Conservation (phyloP, 2,113 vertebrate genomes). For the Etia nguti region DNA sequence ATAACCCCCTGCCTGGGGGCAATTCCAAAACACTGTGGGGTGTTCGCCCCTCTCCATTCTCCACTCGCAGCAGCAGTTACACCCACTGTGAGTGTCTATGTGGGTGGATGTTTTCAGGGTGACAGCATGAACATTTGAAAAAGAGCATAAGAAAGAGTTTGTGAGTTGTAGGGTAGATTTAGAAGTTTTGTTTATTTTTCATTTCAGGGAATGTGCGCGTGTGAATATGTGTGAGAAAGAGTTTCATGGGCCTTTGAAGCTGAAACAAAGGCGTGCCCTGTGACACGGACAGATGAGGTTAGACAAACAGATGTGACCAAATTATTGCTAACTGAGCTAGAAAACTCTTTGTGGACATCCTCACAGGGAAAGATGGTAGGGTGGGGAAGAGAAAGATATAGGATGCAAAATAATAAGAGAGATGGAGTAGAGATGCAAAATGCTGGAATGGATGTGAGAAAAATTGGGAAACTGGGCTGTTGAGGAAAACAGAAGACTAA, state of each 20-base stretch:
- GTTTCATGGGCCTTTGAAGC: slow-evolving; percentile 31
- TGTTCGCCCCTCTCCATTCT: background rate
- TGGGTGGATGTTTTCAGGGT: slow-evolving; percentile 13
- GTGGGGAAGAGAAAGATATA: background rate
- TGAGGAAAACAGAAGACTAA: background rate
- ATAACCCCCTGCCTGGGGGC: background rate
- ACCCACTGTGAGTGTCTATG: background rate
- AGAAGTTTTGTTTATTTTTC: background rate
- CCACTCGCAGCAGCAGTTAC: background rate
- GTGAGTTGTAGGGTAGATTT: background rate
- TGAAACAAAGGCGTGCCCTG: slow-evolving; percentile 42
- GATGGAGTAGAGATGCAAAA: background rate
- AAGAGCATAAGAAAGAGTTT: background rate
- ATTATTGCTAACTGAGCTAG: slow-evolving; percentile 11
- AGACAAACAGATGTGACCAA: slow-evolving; percentile 46
- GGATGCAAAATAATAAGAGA: background rate
- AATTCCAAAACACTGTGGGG: slow-evolving; percentile 1
- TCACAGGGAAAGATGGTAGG: background rate
- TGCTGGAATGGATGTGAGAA: background rate
- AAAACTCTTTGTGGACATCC: background rate
- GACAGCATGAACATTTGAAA: slow-evolving; percentile 1
- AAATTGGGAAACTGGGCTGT: background rate
- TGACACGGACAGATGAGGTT: slow-evolving; percentile 50
- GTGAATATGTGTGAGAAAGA: background rate
- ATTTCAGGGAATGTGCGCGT: background rate